Conservation (phyloP, 2,797 vertebrate genomes). For the Phrynocephalus guinanensis region DNA sequence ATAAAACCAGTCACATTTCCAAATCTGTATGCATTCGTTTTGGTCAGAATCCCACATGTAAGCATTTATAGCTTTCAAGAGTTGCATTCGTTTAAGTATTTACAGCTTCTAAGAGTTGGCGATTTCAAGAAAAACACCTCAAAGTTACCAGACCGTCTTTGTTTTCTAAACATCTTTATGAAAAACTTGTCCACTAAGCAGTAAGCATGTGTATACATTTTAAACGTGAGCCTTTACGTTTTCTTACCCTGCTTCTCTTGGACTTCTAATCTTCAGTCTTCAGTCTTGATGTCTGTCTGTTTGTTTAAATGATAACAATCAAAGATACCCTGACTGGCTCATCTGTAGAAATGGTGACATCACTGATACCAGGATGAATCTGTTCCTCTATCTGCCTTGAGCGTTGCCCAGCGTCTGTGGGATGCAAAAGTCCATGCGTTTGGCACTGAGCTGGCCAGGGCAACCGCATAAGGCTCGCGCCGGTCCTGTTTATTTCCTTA, state of each 20-base stretch:
- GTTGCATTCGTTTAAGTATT: neutral
- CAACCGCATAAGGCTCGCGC: neutral
- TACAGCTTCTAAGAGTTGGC: neutral
- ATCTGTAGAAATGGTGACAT: slow-evolving; percentile 55
- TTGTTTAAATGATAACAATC: neutral
- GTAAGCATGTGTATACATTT: neutral
- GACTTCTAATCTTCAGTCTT: slow-evolving; percentile 39
- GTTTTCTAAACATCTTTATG: neutral
- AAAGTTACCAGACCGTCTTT: neutral
- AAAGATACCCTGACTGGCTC: slow-evolving; percentile 28
- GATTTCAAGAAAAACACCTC: neutral
- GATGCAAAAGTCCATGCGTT: neutral
- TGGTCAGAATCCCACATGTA: neutral
- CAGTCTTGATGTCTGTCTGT: slow-evolving; percentile 44
- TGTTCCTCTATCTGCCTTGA: neutral
- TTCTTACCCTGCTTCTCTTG: slow-evolving; percentile 71
- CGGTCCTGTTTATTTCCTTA: slow-evolving; percentile 3
- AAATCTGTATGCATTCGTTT: neutral
- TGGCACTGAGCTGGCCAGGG: neutral
- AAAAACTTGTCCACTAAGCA: neutral
- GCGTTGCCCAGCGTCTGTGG: neutral
- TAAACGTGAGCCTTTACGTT: slow-evolving; percentile 18
- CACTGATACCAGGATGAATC: neutral
- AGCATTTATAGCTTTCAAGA: neutral
- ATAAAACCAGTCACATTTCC: neutral